Evolutionary conservation across 2,888 invertebrate species (phyloP).

Genomic region (Nezara viridula): DNA sequence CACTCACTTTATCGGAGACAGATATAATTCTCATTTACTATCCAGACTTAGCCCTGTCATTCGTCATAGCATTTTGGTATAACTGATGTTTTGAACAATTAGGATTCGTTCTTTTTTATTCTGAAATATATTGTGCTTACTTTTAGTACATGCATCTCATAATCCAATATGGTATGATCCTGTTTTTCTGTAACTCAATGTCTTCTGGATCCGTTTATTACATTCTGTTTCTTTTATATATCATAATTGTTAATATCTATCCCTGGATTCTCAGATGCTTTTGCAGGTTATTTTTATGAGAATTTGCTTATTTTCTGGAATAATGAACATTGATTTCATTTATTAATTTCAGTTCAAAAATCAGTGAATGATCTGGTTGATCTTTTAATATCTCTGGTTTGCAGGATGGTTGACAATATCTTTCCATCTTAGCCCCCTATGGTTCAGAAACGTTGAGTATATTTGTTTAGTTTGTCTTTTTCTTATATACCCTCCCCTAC

Average conservation of each 20-base stretch:
- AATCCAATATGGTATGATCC: background rate
- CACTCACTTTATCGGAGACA: background rate
- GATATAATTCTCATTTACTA: background rate
- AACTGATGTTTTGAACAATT: background rate
- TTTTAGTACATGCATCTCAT: background rate
- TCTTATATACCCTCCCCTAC: no score
- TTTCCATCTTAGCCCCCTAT: no score
- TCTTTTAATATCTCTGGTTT: background rate
- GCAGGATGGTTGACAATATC: no score
- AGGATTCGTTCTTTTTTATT: background rate
- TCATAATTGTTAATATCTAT: no score
- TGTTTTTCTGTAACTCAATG: background rate
- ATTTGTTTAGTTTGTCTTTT: no score
- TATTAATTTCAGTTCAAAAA: no score
- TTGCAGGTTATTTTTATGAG: no score
- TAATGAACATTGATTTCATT: no score
- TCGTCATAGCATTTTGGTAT: background rate
- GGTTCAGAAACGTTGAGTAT: no score
- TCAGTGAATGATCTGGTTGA: background rate
- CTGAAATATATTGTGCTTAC: background rate
- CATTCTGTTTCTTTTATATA: background rate
- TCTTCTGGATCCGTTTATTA: background rate
- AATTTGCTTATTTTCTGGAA: no score
- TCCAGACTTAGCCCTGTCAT: background rate
- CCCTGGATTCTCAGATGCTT: no score